phyloP scores from a whole-genome alignment of 2,888 invertebrate genomes.

The Syritta pipiens region DNA sequence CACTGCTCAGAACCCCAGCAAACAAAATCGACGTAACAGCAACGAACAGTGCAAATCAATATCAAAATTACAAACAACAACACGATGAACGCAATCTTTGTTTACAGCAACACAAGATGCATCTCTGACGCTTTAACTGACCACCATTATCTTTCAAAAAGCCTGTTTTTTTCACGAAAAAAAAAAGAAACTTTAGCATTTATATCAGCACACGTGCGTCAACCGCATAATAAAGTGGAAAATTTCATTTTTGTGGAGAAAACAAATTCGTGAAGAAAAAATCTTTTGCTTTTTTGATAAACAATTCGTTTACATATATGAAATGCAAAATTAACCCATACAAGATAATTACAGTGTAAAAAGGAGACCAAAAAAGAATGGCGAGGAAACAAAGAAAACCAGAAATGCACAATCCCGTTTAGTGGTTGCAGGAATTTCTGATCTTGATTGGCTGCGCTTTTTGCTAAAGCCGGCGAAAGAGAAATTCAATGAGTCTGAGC shows the following conservation, averaged over 20 bases:
- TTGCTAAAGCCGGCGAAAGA: not conserved
- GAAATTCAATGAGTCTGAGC: not conserved
- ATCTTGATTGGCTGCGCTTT: not conserved
- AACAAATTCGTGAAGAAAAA: not conserved
- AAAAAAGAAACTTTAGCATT: too few species aligned
- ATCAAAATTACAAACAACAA: not conserved
- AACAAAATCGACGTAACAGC: constrained; percentile 22
- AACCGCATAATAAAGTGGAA: not conserved
- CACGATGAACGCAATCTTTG: not conserved
- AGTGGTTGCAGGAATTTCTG: not conserved
- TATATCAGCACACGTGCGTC: too few species aligned
- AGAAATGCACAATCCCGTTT: not conserved
- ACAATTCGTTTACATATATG: too few species aligned
- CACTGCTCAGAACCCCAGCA: constrained; percentile 22
- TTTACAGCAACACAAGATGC: too few species aligned
- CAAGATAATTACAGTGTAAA: too few species aligned
- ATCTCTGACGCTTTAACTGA: too few species aligned
- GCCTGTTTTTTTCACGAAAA: too few species aligned
- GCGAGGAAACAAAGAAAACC: not conserved
- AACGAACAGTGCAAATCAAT: not conserved
- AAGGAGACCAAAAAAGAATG: not conserved
- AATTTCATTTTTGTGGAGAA: not conserved
- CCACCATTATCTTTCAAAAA: too few species aligned
- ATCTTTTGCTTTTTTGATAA: not conserved
- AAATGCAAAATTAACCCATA: too few species aligned